These are phyloP conservation scores for Thamnophis elegans DNA, from an alignment of 2,797 vertebrate species.

Conservation along the genomic window DNA sequence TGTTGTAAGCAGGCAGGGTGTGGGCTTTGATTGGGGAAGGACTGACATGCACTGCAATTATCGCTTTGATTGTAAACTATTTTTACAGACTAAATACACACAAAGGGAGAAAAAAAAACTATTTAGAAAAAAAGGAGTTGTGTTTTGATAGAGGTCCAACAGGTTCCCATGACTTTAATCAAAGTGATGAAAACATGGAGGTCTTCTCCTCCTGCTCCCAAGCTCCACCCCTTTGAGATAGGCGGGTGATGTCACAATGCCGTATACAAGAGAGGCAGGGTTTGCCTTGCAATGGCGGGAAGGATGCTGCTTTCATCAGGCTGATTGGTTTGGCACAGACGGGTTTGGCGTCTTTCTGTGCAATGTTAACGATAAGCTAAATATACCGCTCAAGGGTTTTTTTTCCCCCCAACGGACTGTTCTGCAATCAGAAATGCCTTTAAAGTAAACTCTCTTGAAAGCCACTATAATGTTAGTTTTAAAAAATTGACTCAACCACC, in stretches of 20 bases:
- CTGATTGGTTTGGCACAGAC: not conserved
- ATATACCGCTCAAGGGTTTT: slow-evolving; percentile 66
- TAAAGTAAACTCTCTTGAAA: slow-evolving; percentile 7
- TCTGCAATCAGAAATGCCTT: slow-evolving; percentile 45
- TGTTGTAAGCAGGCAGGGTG: slow-evolving; percentile 62
- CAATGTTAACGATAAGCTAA: not conserved
- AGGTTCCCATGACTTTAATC: not conserved
- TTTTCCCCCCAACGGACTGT: slow-evolving; percentile 46
- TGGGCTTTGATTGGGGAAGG: slow-evolving; percentile 61
- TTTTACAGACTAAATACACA: slow-evolving; percentile 62
- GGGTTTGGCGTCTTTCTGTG: not conserved
- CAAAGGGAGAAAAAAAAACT: not conserved
- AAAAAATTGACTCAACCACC: not conserved
- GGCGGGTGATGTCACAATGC: not conserved
- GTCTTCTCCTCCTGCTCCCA: not conserved
- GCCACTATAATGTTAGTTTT: not conserved
- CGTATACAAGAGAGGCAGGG: not conserved
- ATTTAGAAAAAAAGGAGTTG: not conserved
- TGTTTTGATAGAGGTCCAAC: slow-evolving; percentile 57
- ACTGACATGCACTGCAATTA: slow-evolving; percentile 68
- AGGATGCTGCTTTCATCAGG: not conserved
- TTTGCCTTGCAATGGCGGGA: not conserved
- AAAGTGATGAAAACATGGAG: not conserved
- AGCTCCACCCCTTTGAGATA: not conserved
- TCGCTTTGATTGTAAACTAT: slow-evolving; percentile 55